Evolutionary conservation across 2,113 vertebrate genomes (phyloP).

Genomic region (Opisthocomus hoazin): DNA sequence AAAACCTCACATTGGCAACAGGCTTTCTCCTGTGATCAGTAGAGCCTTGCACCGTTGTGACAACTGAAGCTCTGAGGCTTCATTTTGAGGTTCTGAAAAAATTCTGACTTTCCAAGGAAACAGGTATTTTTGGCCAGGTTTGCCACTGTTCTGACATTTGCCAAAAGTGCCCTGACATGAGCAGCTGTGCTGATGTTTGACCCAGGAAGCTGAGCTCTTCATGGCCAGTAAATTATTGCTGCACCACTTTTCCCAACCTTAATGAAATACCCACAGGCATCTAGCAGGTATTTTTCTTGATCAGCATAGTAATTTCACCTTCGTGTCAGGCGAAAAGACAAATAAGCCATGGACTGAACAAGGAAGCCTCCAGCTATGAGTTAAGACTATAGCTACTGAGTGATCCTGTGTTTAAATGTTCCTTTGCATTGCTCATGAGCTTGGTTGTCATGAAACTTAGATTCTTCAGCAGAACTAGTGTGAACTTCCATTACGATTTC

Average conservation of each 20-base stretch:
- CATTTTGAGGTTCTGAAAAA: neutral
- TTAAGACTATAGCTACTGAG: neutral
- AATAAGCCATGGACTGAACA: neutral
- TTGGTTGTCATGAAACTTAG: neutral
- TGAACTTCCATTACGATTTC: neutral
- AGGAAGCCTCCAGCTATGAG: neutral
- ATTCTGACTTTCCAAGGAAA: neutral
- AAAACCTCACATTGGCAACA: neutral
- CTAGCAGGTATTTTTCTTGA: neutral
- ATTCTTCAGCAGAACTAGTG: neutral
- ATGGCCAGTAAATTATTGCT: neutral
- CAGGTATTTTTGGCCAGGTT: neutral
- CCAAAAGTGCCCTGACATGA: neutral
- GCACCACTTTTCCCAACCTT: neutral
- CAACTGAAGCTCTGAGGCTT: neutral
- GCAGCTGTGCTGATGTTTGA: neutral
- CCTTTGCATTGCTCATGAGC: neutral
- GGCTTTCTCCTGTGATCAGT: neutral
- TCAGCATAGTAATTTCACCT: neutral
- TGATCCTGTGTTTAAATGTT: neutral
- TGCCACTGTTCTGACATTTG: neutral
- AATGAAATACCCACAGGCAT: neutral
- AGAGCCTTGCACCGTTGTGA: neutral
- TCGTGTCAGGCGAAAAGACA: neutral
- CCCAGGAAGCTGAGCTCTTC: neutral